Conservation (phyloP, 2,113 vertebrate species). For the Amazona vittata region DNA sequence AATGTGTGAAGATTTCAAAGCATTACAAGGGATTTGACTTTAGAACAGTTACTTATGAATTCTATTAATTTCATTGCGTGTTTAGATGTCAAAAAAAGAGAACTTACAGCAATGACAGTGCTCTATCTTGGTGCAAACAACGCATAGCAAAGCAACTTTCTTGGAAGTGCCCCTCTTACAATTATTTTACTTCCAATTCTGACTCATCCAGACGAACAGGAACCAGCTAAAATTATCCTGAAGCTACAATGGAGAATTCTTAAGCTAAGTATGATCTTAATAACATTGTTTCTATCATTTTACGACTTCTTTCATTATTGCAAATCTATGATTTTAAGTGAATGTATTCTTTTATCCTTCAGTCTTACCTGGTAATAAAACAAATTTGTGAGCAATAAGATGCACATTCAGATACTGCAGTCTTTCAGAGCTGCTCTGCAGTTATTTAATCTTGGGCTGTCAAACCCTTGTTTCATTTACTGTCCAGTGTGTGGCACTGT, state of each 20-base stretch:
- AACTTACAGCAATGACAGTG: background rate
- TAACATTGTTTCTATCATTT: background rate
- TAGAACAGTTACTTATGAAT: background rate
- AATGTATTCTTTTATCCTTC: background rate
- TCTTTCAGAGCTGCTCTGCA: background rate
- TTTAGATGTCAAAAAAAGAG: background rate
- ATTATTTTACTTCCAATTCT: background rate
- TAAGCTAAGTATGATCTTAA: background rate
- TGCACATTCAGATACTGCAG: background rate
- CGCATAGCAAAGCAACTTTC: conserved; percentile 2
- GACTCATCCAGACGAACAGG: background rate
- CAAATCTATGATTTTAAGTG: background rate
- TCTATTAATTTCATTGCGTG: background rate
- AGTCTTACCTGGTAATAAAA: background rate
- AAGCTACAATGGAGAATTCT: background rate
- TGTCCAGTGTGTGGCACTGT: background rate
- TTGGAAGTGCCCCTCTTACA: background rate
- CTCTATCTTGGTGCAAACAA: conserved; percentile 24
- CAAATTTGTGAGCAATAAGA: background rate
- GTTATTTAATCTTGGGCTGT: background rate
- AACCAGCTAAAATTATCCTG: background rate
- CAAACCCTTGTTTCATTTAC: background rate
- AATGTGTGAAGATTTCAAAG: background rate
- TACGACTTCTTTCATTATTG: background rate
- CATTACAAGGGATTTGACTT: background rate